A percentile compares a stretch with the other conserved stretches of the same genome.
These are phyloP conservation scores for Pollenia labialis DNA, from an alignment of 2,888 invertebrate genomes.

Conservation along the genomic window DNA sequence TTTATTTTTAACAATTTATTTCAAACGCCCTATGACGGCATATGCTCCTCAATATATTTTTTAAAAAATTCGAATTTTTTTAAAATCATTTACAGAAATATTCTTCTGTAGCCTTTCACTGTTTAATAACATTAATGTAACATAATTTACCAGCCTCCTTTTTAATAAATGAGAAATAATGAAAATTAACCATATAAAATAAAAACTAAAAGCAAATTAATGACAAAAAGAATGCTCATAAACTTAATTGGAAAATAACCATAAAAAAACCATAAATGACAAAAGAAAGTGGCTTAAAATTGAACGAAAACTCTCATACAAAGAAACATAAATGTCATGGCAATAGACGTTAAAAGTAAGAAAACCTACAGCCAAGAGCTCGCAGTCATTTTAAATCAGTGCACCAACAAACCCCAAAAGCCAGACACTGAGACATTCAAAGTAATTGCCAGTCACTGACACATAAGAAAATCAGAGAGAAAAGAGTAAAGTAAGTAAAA, in stretches of 20 bases:
- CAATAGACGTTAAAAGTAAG: conserved; percentile 28
- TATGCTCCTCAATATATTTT: no score
- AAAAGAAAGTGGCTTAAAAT: conserved; percentile 29
- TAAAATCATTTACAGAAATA: no score
- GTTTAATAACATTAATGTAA: no score
- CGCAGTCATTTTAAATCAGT: background rate
- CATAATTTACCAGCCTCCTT: no score
- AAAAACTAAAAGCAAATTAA: conserved; percentile 7
- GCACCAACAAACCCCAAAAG: background rate
- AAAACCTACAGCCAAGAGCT: background rate
- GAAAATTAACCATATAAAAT: background rate
- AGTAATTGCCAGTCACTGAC: conserved; percentile 6
- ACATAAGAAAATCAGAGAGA: background rate
- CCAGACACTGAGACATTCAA: background rate
- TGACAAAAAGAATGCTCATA: background rate
- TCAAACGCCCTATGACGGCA: no score
- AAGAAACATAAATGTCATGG: conserved; percentile 14
- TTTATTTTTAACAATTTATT: no score
- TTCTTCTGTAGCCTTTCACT: no score
- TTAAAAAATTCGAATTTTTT: no score
- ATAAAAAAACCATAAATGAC: background rate
- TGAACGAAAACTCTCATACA: conserved; percentile 12
- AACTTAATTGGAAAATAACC: background rate
- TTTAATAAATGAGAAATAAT: background rate
- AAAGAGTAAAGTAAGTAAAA: conserved; percentile 58